Percentiles rank a stretch among this genome's conserved stretches.
Conservation (phyloP, 2,797 vertebrate species). For the Pseudocheirus occidentalis region DNA sequence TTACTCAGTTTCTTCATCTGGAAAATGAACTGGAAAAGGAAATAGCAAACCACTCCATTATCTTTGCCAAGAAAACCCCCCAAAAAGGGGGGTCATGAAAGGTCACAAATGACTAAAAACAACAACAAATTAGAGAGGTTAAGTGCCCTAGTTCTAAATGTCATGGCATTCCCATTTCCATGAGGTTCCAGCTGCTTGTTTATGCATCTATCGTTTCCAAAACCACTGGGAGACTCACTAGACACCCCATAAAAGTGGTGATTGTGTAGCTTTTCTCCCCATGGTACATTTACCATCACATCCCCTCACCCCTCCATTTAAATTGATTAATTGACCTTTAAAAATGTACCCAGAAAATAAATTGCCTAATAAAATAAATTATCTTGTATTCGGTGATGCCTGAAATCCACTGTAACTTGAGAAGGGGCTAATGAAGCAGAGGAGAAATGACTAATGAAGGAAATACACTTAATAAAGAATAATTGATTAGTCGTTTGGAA, state of each 20-base stretch:
- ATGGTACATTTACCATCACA: not conserved
- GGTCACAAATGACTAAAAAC: not conserved
- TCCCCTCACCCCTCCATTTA: conserved; percentile 75
- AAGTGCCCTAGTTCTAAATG: not conserved
- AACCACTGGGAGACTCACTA: not conserved
- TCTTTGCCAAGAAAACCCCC: not conserved
- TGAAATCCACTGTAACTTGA: conserved; percentile 78
- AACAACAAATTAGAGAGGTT: not conserved
- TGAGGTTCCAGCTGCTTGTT: not conserved
- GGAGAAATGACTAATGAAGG: conserved; percentile 79
- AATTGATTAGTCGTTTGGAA: conserved; percentile 70
- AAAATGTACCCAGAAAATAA: conserved; percentile 85
- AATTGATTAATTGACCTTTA: conserved; percentile 85
- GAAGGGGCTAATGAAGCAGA: conserved; percentile 79
- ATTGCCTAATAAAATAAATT: conserved; percentile 86
- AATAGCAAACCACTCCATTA: not conserved
- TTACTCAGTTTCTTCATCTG: not conserved
- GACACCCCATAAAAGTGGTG: not conserved
- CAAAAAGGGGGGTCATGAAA: not conserved
- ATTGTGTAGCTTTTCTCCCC: not conserved
- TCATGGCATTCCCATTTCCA: fast-evolving
- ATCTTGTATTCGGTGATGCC: conserved; percentile 74
- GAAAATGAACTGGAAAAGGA: not conserved
- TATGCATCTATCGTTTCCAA: not conserved
- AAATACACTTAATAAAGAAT: conserved; percentile 76